Base-by-base conservation (phyloP, 2,113 vertebrate genomes). In the Rostratula benghalensis region DNA sequence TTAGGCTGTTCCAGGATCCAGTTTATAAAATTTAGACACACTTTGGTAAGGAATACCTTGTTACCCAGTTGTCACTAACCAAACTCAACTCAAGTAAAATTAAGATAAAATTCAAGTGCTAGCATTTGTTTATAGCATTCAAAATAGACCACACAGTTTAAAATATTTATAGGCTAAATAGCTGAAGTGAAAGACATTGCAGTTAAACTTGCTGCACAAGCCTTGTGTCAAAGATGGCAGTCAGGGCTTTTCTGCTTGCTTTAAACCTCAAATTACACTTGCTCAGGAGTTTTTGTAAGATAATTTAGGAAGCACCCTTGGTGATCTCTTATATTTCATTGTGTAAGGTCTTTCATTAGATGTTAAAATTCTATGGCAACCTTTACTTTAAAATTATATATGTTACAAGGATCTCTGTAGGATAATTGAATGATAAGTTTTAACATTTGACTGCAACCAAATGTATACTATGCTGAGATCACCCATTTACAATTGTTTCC, bases 131-230 rank as follows among this genome's bases (percentile, higher is more conserved):
- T 86, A 0, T 76, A 41, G 28, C 21, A 69, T 54, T 69, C 53
- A 51, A 80, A 89, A 41, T 18, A 80, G 71, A 48, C 8, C 6
- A 57, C 6, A n/a, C 1, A 54, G 19, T 73, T 83, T 56, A 41
- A 86, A 84, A 41, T n/a, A 39, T 59, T 94, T 68, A 74, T 89
- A 57, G 15, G 22, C 9, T 57, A 16, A 21, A 53, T 4, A 83
- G 33, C 25, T n/a, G 19, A 76, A 64, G 23, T 56, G 30, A 74
- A 46, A 69, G 7, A n/a, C 0, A 0, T 56, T 87, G 24, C n/a
- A 86, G 27, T 65, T 80, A 69, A 83, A 12, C 10, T 76, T 87
- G 11, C 39, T 69, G 33, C 20, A 64, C 11, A 64, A 60, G 10
- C 27, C 30, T 84, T 69, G 8, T 39, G 22, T 61, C 54, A 69